Evolutionary conservation across 2,888 invertebrate species (phyloP).

Genomic region (Plagodis pulveraria): DNA sequence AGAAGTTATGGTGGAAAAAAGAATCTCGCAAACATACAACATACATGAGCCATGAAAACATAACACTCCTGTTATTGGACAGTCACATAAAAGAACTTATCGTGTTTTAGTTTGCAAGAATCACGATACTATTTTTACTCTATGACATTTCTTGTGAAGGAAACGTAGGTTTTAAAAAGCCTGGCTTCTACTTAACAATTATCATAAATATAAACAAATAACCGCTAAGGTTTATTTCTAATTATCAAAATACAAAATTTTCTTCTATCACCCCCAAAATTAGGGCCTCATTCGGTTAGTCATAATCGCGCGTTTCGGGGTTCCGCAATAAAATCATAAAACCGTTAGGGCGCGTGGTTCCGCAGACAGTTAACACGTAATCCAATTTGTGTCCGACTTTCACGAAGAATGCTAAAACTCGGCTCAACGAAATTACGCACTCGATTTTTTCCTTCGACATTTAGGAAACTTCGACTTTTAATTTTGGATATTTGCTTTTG

Average conservation of each 20-base stretch:
- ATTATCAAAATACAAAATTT: slow-evolving; percentile 30
- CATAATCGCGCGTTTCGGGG: slow-evolving; percentile 66
- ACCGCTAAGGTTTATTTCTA: slow-evolving; percentile 13
- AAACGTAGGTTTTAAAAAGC: background rate
- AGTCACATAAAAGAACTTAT: too few relatives aligned
- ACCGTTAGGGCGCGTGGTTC: slow-evolving; percentile 57
- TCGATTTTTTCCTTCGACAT: slow-evolving; percentile 36
- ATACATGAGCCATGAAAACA: too few relatives aligned
- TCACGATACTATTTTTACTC: too few relatives aligned
- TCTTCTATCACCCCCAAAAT: slow-evolving; percentile 30
- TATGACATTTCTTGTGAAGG: too few relatives aligned
- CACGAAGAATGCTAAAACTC: slow-evolving; percentile 71
- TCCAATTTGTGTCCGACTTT: slow-evolving; percentile 74
- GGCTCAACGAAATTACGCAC: slow-evolving; percentile 68
- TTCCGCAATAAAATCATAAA: slow-evolving; percentile 77
- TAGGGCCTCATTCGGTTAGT: slow-evolving; percentile 54
- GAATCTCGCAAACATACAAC: too few relatives aligned
- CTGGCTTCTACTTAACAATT: too few relatives aligned
- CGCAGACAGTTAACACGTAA: slow-evolving; percentile 73
- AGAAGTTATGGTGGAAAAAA: too few relatives aligned
- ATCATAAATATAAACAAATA: slow-evolving; percentile 15
- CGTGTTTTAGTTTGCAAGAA: too few relatives aligned
- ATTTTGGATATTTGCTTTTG: slow-evolving; percentile 4
- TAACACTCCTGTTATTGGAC: too few relatives aligned
- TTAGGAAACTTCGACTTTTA: slow-evolving; percentile 24